phyloP scores from a whole-genome alignment of 2,888 invertebrate species.

The Chaetogeoica ovagalla region DNA sequence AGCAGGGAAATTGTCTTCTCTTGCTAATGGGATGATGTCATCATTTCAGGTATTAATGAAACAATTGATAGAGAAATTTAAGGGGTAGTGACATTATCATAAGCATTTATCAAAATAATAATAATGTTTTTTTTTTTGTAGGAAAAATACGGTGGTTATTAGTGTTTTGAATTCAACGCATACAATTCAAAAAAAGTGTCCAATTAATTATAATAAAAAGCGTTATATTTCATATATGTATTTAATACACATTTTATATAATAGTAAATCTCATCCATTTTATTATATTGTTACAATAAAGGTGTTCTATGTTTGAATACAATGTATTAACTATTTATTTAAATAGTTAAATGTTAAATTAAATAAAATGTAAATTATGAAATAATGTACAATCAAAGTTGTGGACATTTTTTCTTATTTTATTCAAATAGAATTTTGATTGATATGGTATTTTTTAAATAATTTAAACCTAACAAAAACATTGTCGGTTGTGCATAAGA shows the following conservation, averaged over 20 bases:
- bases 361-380: no score
- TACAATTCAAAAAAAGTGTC: neutral
- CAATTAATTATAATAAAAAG: constrained; percentile 1
- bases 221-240: constrained; percentile 18
- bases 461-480: no score
- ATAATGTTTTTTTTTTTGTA: constrained; percentile 46
- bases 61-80: neutral
- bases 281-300: constrained; percentile 11
- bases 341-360: no score
- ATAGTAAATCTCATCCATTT: neutral
- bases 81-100: no score
- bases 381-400: no score
- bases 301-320: neutral
- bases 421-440: no score
- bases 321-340: neutral
- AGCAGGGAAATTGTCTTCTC: constrained; percentile 90
- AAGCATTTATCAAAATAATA: no score
- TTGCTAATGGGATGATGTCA: constrained; percentile 92
- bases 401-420: no score
- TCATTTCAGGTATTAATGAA: constrained; percentile 75
- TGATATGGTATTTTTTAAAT: no score
- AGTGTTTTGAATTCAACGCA: neutral
- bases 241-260: constrained; percentile 7
- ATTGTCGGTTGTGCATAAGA: no score
- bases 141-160: constrained; percentile 56